Percentiles rank a stretch among this genome's conserved stretches.
Evolutionary conservation across 2,888 invertebrate species (phyloP).

Genomic region (Marronus borbonicus): DNA sequence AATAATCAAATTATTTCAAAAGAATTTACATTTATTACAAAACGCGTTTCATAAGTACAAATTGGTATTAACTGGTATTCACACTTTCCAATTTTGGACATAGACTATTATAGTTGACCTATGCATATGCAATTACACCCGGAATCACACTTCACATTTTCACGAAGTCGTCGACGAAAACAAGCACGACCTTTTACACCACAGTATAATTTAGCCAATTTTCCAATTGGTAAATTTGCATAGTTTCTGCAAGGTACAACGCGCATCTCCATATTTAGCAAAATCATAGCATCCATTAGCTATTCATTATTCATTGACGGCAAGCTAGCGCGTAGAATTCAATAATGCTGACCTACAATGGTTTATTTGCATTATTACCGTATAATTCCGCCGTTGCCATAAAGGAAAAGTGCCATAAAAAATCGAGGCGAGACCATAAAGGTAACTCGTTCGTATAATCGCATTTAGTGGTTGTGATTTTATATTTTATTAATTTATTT

Average conservation of each 20-base stretch:
- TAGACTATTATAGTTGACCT: slow-evolving; percentile 5
- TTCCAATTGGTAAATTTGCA: slow-evolving; percentile 44
- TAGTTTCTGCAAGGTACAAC: slow-evolving; percentile 4
- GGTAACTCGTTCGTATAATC: slow-evolving; percentile 9
- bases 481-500: slow-evolving; percentile 22
- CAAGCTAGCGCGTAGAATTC: slow-evolving; percentile 22
- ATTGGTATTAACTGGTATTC: no score
- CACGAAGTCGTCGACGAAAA: slow-evolving; percentile 21
- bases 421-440: slow-evolving; percentile 20
- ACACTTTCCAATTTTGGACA: not conserved
- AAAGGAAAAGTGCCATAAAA: slow-evolving; percentile 27
- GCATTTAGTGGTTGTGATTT: slow-evolving; percentile 15
- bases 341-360: slow-evolving; percentile 40
- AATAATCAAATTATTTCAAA: no score
- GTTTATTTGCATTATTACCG: slow-evolving; percentile 39
- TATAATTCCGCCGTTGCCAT: slow-evolving; percentile 25
- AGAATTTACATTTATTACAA: no score
- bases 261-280: slow-evolving; percentile 38
- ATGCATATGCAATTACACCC: slow-evolving; percentile 4
- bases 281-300: slow-evolving; percentile 32
- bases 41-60: no score
- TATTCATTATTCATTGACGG: slow-evolving; percentile 40
- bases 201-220: slow-evolving; percentile 41
- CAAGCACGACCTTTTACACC: slow-evolving; percentile 19
- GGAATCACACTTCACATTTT: slow-evolving; percentile 11